Percentiles rank a stretch among this genome's conserved stretches.
Evolutionary conservation across 2,797 vertebrate species (phyloP).

Genomic region (Girardinus metallicus): DNA sequence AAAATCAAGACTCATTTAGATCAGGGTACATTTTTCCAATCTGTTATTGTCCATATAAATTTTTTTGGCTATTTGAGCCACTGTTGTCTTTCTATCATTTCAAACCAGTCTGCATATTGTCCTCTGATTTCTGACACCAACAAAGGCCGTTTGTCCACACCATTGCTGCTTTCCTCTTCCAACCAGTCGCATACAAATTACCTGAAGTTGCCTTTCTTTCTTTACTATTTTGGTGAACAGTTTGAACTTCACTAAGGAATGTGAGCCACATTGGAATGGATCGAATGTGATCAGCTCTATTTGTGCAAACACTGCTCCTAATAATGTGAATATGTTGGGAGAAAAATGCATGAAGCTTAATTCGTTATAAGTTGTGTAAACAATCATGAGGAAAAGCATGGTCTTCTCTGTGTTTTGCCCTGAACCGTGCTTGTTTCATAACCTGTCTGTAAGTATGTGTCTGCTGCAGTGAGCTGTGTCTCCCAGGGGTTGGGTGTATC

Average conservation of each 20-base stretch:
- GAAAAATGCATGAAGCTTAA: background rate
- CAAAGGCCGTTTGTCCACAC: background rate
- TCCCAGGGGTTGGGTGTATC: slow-evolving; percentile 63
- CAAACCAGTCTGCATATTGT: background rate
- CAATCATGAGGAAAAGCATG: background rate
- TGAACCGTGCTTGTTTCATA: slow-evolving; percentile 12
- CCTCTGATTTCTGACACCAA: background rate
- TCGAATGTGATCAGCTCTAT: background rate
- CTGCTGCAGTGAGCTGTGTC: slow-evolving; percentile 70
- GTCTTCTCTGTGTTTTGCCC: background rate
- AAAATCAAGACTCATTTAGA: background rate
- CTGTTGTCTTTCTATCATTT: background rate
- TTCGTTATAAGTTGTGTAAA: background rate
- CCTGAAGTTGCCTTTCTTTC: background rate
- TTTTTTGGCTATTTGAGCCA: background rate
- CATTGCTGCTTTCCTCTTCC: background rate
- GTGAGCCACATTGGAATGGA: background rate
- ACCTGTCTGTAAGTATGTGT: slow-evolving; percentile 42
- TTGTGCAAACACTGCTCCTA: background rate
- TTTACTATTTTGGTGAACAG: background rate
- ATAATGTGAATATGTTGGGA: background rate
- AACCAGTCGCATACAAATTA: background rate
- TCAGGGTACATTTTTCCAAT: background rate
- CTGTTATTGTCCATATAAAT: background rate
- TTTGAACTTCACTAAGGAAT: background rate